phyloP scores from a whole-genome alignment of 2,888 invertebrate genomes.

The Heliconius aoede region DNA sequence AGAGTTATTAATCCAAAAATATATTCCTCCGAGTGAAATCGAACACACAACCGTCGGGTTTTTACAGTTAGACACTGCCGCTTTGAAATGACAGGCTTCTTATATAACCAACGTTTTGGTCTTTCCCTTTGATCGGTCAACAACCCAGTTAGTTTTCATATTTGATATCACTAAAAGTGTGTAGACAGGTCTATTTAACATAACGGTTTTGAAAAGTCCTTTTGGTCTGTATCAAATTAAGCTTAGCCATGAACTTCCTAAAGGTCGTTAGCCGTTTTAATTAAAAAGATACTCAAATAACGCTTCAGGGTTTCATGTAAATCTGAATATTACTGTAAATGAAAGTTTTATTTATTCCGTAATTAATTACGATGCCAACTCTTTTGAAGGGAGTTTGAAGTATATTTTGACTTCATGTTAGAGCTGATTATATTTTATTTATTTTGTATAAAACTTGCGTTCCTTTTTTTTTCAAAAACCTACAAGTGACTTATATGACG shows the following conservation, averaged over 20 bases:
- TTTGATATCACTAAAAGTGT: slow-evolving; percentile 13
- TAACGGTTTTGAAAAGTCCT: slow-evolving; percentile 35
- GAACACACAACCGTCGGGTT: too few relatives aligned
- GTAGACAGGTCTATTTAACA: slow-evolving; percentile 31
- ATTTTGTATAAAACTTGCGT: background rate
- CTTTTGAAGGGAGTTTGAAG: slow-evolving; percentile 10
- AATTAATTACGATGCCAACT: slow-evolving; percentile 30
- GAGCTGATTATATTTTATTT: slow-evolving; percentile 5
- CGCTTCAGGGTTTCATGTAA: slow-evolving; percentile 40
- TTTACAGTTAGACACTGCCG: too few relatives aligned
- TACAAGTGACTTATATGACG: too few relatives aligned
- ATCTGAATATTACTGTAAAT: slow-evolving; percentile 43
- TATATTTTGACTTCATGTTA: slow-evolving; percentile 6
- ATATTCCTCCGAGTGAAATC: too few relatives aligned
- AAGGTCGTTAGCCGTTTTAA: slow-evolving; percentile 44
- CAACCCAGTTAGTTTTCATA: background rate
- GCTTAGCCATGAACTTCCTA: slow-evolving; percentile 42
- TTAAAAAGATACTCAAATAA: slow-evolving; percentile 44
- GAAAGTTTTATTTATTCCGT: slow-evolving; percentile 37
- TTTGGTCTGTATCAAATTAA: slow-evolving; percentile 42
- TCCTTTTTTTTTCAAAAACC: too few relatives aligned
- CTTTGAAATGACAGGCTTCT: too few relatives aligned
- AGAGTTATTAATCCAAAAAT: too few relatives aligned
- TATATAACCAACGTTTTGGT: background rate
- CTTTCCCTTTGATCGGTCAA: background rate